Percentiles rank a stretch among this genome's conserved stretches.
Conservation (phyloP, 2,888 invertebrate species). For the Tricholauxania praeusta region DNA sequence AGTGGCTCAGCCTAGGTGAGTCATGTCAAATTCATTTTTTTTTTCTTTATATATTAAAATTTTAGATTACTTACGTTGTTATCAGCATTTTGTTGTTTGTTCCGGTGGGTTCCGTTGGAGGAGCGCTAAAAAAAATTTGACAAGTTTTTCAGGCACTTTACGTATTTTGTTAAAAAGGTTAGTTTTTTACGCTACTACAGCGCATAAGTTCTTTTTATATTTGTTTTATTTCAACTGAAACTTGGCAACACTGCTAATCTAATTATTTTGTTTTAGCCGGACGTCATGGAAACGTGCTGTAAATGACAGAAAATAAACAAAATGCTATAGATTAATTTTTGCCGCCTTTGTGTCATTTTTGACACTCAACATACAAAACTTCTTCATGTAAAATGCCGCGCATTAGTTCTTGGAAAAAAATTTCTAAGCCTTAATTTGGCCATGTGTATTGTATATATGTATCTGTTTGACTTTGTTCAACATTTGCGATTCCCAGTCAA, state of each 20-base stretch:
- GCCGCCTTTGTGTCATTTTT: neutral
- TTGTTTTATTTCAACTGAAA: neutral
- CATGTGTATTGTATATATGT: too few relatives aligned
- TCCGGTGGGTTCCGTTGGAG: neutral
- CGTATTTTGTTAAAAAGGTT: neutral
- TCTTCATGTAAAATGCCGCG: neutral
- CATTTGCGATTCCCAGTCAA: too few relatives aligned
- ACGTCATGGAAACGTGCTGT: conserved; percentile 4
- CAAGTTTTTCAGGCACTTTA: too few relatives aligned
- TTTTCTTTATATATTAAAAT: too few relatives aligned
- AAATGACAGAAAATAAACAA: conserved; percentile 13
- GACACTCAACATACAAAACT: conserved; percentile 5
- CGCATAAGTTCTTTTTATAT: neutral
- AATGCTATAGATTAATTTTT: neutral
- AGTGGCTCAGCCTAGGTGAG: conserved; percentile 7
- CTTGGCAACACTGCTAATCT: neutral
- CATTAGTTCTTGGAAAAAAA: neutral
- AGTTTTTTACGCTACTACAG: neutral
- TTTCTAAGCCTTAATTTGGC: neutral
- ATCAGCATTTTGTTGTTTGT: conserved; percentile 53
- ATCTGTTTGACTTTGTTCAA: too few relatives aligned
- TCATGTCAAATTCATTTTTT: neutral
- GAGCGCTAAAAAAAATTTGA: neutral
- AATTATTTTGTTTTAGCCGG: conserved; percentile 1
- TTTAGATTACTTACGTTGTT: conserved; percentile 59